Conservation (phyloP, 2,797 vertebrate genomes). For the Enteromius anoplus region DNA sequence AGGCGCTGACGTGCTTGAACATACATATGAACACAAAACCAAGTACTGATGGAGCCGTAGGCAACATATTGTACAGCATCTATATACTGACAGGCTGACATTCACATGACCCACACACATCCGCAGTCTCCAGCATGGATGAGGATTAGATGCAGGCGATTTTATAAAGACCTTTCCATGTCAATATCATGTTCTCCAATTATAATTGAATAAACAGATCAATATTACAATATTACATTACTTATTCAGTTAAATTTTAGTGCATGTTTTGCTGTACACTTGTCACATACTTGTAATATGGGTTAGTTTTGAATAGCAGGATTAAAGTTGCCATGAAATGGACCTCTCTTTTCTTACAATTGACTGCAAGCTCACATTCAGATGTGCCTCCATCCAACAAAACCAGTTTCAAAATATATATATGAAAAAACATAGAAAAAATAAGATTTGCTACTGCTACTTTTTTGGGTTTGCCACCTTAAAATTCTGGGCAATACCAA, state of each 20-base stretch:
- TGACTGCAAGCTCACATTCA: background rate
- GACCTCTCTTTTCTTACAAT: background rate
- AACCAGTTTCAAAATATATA: background rate
- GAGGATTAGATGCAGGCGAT: constrained; percentile 14
- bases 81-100: constrained; percentile 21
- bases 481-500: background rate
- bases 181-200: background rate
- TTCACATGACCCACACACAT: constrained; percentile 25
- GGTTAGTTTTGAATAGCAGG: background rate
- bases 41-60: background rate
- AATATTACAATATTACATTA: constrained; percentile 8
- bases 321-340: background rate
- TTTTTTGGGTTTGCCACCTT: background rate
- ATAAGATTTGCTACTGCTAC: background rate
- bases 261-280: background rate
- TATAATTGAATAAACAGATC: constrained; percentile 2
- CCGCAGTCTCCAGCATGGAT: background rate
- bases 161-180: background rate
- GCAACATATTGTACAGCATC: background rate
- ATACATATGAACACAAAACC: background rate
- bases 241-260: background rate
- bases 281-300: background rate
- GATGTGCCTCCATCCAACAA: background rate
- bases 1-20: background rate
- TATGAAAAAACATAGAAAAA: background rate